Evolutionary conservation across 1,140 invertebrate genomes (phyloP), one percentile per base, ranked within the genome.

Genomic region (Lepidurus packardi): DNA sequence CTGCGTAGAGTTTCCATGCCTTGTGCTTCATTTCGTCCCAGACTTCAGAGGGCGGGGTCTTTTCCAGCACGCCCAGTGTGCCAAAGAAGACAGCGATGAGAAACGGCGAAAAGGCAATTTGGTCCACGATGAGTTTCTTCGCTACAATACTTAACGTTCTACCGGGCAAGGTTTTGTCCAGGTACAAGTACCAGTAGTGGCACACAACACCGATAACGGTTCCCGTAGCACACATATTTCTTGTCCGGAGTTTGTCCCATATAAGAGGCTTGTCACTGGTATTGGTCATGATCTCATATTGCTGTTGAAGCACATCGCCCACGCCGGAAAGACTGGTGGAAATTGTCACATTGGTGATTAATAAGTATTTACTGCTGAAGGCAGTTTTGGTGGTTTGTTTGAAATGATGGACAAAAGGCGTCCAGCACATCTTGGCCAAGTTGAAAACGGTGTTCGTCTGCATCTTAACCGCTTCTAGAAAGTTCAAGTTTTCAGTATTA

Each of bases 81-180:
- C 91, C 82, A 84, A 98, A 95, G 83, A 96, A 96, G 4, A 90
- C 89, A 10, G 89, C 84, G 78, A 97, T 93, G 82, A 91, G 91
- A 13, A 96, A 83, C 1, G 95, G 95, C 13, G 94, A 96, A 83
- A 93, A 94, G 80, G 97, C 85, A 45, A 95, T 81, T 86, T 98
- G 95, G 86, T 98, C 96, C 25, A 94, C 84, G 10, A 95, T 53
- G 44, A 97, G 90, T 86, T 98, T 98, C 84, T 94, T 94, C 5
- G 90, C 79, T 11, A 96, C 91, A 81, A 90, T 89, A 73, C 85
- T 85, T 44, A 93, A 83, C 4, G 89, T 89, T 82, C 90, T 88
- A 34, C 93, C 93, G 43, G 91, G 89, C 25, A 94, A 84, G 82
- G 86, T 86, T 79, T 85, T 86, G 82, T 95, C 93, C 81, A 95